These are phyloP conservation scores for Crepidodera aurea DNA, from an alignment of 2,888 invertebrate species.

Conservation along the genomic window DNA sequence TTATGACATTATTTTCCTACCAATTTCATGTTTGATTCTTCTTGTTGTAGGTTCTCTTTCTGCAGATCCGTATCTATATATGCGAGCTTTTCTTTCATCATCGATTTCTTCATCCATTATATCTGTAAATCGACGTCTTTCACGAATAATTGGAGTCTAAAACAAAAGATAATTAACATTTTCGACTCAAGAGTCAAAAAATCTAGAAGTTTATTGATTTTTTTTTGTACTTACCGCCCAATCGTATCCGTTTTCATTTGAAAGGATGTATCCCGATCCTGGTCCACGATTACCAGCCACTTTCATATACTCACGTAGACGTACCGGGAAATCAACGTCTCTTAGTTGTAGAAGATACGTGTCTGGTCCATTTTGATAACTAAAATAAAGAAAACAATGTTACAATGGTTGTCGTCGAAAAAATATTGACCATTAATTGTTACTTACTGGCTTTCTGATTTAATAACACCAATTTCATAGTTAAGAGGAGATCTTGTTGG, in stretches of 20 bases:
- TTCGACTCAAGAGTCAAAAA: too few relatives aligned
- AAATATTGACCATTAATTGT: too few relatives aligned
- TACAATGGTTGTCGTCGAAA: too few relatives aligned
- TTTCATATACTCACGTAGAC: conserved; percentile 92
- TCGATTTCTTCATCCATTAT: conserved; percentile 96
- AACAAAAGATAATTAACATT: conserved; percentile 29
- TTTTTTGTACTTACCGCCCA: conserved; percentile 71
- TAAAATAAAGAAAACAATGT: conserved; percentile 57
- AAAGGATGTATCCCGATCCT: conserved; percentile 71
- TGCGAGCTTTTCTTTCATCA: conserved; percentile 84
- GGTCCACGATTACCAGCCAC: conserved; percentile 84
- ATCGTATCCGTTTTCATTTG: conserved; percentile 75
- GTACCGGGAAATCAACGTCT: conserved; percentile 93
- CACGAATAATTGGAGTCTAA: conserved; percentile 86
- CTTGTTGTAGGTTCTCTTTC: conserved; percentile 72
- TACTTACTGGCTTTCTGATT: conserved; percentile 87
- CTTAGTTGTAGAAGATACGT: conserved; percentile 93
- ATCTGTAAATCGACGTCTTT: conserved; percentile 90
- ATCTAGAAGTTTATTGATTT: too few relatives aligned
- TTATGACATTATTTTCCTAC: too few relatives aligned
- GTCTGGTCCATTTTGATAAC: conserved; percentile 96
- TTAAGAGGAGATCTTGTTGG: conserved; percentile 83
- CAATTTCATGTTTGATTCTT: conserved; percentile 83
- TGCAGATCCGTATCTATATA: conserved; percentile 76
- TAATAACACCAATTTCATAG: conserved; percentile 81